phyloP scores from a whole-genome alignment of 2,797 vertebrate species.

The Chelon auratus region DNA sequence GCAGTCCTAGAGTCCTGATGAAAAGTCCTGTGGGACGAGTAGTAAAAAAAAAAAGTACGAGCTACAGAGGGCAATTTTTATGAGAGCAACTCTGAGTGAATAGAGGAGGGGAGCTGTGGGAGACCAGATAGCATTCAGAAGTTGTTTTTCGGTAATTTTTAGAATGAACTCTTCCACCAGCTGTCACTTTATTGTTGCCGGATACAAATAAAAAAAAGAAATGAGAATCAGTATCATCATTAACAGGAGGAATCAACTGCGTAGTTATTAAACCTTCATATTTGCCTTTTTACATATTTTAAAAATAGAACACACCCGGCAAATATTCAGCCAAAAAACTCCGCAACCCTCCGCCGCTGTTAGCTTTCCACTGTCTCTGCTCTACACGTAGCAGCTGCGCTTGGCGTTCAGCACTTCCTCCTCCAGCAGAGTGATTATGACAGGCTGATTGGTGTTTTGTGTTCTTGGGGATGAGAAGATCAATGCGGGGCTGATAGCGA shows the following conservation, averaged over 20 bases:
- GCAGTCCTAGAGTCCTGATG: constrained; percentile 53
- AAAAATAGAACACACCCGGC: constrained; percentile 61
- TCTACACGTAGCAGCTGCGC: constrained; percentile 64
- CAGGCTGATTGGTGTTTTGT: constrained; percentile 78
- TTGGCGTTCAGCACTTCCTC: constrained; percentile 57
- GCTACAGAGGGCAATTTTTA: constrained; percentile 63
- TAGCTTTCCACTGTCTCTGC: constrained; percentile 51
- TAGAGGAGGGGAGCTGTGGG: constrained; percentile 61
- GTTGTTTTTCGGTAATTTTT: constrained; percentile 57
- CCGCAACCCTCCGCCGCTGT: constrained; percentile 31
- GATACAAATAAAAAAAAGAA: constrained; percentile 66
- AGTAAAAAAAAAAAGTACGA: constrained; percentile 46
- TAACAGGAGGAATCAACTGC: constrained; percentile 60
- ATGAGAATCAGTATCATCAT: constrained; percentile 68
- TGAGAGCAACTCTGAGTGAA: constrained; percentile 61
- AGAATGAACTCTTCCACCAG: constrained; percentile 60
- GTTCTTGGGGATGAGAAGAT: constrained; percentile 76
- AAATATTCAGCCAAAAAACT: constrained; percentile 29
- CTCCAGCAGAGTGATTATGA: constrained; percentile 79
- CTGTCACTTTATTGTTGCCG: constrained; percentile 71
- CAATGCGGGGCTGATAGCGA: constrained; percentile 71
- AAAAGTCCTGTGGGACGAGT: constrained; percentile 61
- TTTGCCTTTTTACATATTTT: constrained; percentile 39
- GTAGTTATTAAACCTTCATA: constrained; percentile 61
- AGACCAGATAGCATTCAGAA: constrained; percentile 70